Base-by-base conservation (phyloP, 2,797 vertebrate species). In the Brachyalestes nurse region DNA sequence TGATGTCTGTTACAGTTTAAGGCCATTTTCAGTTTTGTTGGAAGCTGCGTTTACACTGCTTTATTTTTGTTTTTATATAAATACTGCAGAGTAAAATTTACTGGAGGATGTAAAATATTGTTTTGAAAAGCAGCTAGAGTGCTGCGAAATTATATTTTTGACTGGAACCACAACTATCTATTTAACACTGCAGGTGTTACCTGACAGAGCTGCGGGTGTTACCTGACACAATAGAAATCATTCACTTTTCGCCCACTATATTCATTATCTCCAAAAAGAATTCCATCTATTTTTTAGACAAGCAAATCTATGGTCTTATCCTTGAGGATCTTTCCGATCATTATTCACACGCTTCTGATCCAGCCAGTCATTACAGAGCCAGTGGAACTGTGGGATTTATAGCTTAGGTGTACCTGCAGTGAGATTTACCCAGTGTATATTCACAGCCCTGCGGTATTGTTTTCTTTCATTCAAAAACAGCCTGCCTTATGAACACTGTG, bases 381-480 rank as follows among this genome's bases (percentile, higher is more conserved):
- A 89, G 87, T 83, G 79, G 85, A 78, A 28, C 71, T 57, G 82
- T 88, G 83, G 84, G 67, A 83, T 81, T 82, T 81, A 72, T 61
- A 79, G 60, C 65, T 73, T 75, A 72, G 65, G 40, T 77, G 65
- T 61, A 76, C 62, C 65, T 53, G 51, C 73, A 60, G 79, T 53
- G 40, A 71, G 55, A 72, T 78, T 72, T 85, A 47, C 58, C 80
- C 80, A 83, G 55, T 72, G 70, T 86, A 82, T 80, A 84, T 88
- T 87, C 84, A 87, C 82, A 82, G 86, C 82, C 87, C 89, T 87
- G 88, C 86, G 80, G 79, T 86, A 70, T 58, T 83, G 70, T 86
- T 85, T 85, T 87, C 86, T 86, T 78, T 83, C 85, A 80, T 85
- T 78, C 84, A 86, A 78, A 79, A 64, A 16, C 8, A 73, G 42